Percentiles rank a stretch among this genome's conserved stretches.
These are phyloP conservation scores for Drosophila lutescens DNA, from an alignment of 2,888 invertebrate species.

Conservation along the genomic window DNA sequence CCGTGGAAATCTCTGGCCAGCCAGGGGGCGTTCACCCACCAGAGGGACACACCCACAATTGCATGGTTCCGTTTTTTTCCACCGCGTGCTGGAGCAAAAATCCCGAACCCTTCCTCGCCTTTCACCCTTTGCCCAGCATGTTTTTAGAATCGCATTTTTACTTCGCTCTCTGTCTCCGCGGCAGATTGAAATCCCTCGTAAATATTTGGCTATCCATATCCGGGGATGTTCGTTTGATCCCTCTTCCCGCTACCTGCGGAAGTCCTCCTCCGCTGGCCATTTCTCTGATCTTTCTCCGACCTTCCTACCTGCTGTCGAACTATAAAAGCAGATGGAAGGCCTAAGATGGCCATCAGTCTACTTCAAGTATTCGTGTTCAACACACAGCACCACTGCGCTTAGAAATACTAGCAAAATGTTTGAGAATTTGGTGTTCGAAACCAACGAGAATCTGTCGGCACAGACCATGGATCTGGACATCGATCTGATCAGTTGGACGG, in stretches of 20 bases:
- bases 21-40: slow-evolving; percentile 46
- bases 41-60: slow-evolving; percentile 53
- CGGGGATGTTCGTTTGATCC: slow-evolving; percentile 29
- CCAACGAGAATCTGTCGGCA: slow-evolving; percentile 64
- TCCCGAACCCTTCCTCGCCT: background rate
- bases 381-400: slow-evolving; percentile 35
- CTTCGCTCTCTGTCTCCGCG: background rate
- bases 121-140: slow-evolving; percentile 44
- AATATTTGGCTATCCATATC: slow-evolving; percentile 40
- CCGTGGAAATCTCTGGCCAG: slow-evolving; percentile 1
- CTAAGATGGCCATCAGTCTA: slow-evolving; percentile 54
- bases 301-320: slow-evolving; percentile 16
- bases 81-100: slow-evolving; percentile 13
- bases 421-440: slow-evolving; percentile 55
- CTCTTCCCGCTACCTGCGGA: slow-evolving; percentile 17
- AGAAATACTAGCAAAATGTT: slow-evolving; percentile 60
- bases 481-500: slow-evolving; percentile 65
- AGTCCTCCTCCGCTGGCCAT: background rate
- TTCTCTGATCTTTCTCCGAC: background rate
- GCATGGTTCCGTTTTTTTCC: slow-evolving; percentile 12
- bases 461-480: slow-evolving; percentile 77
- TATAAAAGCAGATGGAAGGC: slow-evolving; percentile 51
- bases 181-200: slow-evolving; percentile 27
- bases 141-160: slow-evolving; percentile 21
- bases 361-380: slow-evolving; percentile 62